These are phyloP conservation scores for Antechinus stuartii DNA, from an alignment of 2,113 vertebrate species.

Conservation along the genomic window DNA sequence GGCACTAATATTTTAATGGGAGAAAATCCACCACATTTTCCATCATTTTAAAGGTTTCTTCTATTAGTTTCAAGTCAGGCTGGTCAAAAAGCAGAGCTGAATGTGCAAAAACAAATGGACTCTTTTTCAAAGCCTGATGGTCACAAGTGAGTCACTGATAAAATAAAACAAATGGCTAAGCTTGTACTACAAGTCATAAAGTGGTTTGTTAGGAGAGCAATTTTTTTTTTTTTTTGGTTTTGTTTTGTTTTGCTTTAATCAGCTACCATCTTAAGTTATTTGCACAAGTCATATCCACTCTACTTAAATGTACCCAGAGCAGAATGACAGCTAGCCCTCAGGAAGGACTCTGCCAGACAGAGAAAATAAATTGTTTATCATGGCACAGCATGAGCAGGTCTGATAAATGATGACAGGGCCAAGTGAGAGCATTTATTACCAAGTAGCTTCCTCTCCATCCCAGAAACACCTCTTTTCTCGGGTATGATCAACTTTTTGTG, in stretches of 20 bases:
- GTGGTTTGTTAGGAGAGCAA: conserved; percentile 50
- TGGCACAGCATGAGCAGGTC: conserved; percentile 43
- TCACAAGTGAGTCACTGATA: neutral
- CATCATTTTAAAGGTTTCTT: conserved; percentile 41
- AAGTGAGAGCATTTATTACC: neutral
- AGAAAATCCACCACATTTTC: conserved; percentile 17
- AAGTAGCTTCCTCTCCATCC: conserved; percentile 24
- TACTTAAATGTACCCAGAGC: conserved; percentile 43
- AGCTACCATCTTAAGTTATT: conserved; percentile 37
- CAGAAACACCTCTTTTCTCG: conserved; percentile 44
- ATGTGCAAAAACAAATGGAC: conserved; percentile 37
- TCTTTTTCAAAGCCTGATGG: neutral
- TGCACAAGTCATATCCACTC: conserved; percentile 33
- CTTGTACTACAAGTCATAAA: neutral
- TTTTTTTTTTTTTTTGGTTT: neutral
- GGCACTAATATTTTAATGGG: conserved; percentile 21
- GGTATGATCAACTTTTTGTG: conserved; percentile 2
- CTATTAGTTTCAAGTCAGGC: conserved; percentile 35
- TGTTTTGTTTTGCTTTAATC: conserved; percentile 53
- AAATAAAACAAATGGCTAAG: conserved; percentile 46
- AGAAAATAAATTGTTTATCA: conserved; percentile 66
- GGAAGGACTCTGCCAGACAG: conserved; percentile 28
- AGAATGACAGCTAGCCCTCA: conserved; percentile 44
- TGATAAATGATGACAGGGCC: conserved; percentile 29
- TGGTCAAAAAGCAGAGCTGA: neutral